phyloP scores from a whole-genome alignment of 2,113 vertebrate genomes.

The Jaculus jaculus region DNA sequence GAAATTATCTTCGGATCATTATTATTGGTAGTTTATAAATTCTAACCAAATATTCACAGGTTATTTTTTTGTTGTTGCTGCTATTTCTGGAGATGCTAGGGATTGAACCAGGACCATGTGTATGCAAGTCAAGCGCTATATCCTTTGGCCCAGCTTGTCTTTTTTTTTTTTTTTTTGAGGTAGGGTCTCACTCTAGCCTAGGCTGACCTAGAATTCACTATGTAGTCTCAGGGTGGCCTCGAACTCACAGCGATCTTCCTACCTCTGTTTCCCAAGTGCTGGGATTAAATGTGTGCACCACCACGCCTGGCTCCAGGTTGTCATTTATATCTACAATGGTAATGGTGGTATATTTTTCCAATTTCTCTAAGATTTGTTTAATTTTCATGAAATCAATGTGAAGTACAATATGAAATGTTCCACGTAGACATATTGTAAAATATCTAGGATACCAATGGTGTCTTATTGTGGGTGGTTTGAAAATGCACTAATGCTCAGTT shows the following conservation, averaged over 20 bases:
- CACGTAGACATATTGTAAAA: not conserved
- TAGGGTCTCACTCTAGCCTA: too few relatives aligned
- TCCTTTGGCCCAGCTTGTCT: too few relatives aligned
- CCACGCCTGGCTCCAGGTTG: not conserved
- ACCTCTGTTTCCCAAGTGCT: too few relatives aligned
- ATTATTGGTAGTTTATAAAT: slow-evolving; percentile 2
- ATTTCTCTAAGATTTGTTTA: not conserved
- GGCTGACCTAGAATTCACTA: too few relatives aligned
- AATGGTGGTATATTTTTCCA: not conserved
- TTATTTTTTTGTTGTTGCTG: not conserved
- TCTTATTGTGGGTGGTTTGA: not conserved
- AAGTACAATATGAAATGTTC: not conserved
- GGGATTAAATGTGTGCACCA: too few relatives aligned
- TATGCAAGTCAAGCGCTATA: not conserved
- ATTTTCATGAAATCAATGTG: slow-evolving; percentile 10
- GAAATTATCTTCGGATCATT: not conserved
- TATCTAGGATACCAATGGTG: not conserved
- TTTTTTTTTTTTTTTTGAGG: too few relatives aligned
- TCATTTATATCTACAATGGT: not conserved
- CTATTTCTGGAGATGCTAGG: not conserved
- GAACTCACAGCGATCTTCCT: too few relatives aligned
- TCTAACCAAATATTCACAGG: not conserved
- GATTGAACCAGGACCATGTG: not conserved
- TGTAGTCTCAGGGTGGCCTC: too few relatives aligned
- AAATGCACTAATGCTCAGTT: not conserved